phyloP scores from a whole-genome alignment of 1,140 invertebrate genomes.

The Papilio polytes region DNA sequence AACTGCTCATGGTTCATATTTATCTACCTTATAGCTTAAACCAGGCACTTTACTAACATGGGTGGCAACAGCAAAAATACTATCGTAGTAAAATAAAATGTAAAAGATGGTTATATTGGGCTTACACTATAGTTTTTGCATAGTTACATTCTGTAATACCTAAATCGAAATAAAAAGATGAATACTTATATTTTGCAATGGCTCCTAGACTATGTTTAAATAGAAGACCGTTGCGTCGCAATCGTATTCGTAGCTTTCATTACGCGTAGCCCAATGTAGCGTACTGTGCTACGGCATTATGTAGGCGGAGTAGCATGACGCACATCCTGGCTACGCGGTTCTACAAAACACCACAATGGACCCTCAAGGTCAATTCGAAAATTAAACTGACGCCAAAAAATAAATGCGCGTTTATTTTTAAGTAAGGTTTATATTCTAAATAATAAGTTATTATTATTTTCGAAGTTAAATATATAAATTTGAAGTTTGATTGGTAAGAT shows the following conservation, averaged over 20 bases:
- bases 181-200: background rate
- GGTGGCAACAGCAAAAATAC: too few relatives aligned
- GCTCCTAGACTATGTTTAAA: constrained; percentile 19
- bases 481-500: background rate
- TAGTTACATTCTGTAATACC: background rate
- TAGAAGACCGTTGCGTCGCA: background rate
- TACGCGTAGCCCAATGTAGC: background rate
- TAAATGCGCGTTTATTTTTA: background rate
- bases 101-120: too few relatives aligned
- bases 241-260: constrained; percentile 3
- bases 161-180: background rate
- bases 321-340: background rate
- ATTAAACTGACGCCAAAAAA: background rate
- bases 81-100: too few relatives aligned
- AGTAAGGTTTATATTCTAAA: background rate
- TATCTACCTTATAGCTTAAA: too few relatives aligned
- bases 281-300: background rate
- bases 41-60: too few relatives aligned
- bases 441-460: background rate
- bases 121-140: too few relatives aligned
- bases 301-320: constrained; percentile 30
- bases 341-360: constrained; percentile 27
- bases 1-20: too few relatives aligned
- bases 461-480: background rate
- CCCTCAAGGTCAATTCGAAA: constrained; percentile 12